Base-by-base conservation (phyloP, 2,888 invertebrate species). In the Lithosia quadra region DNA sequence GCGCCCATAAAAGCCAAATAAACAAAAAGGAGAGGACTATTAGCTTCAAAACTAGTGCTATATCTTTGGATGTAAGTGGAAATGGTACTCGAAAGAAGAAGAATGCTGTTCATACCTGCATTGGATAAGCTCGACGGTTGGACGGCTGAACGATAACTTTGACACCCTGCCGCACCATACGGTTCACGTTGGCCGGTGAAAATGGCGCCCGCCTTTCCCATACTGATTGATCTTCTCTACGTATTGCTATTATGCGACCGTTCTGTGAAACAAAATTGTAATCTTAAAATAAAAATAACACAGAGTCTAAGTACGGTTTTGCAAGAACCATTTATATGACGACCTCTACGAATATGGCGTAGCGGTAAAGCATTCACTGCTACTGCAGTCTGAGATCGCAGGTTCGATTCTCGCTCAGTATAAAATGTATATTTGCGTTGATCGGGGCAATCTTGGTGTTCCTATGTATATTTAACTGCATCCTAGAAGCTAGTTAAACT, bases 131-230 rank as follows among this genome's bases (percentile, higher is more conserved):
- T 63, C 99, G 95, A 75, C 99, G 95, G 90, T 99, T 99, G 69
- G 99, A 99, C 0, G 99, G 99, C 88, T 99, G 99, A 0, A 99
- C 99, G 63, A 99, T 97, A 63, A 99, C 99, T 90, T 98, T 98
- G 58, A 99, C 97, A 4, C 99, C 99, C 80, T 97, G 96, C 77
- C 97, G 96, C 28, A 98, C 98, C 79, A 99, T 94, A 77, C 97
- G 97, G 81, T 97, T 97, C 10, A 99, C 99, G 87, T 99, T 99
- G 33, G 96, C 91, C 0, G 99, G 99, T 0, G 99, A 97, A 76
- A 99, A 97, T 0, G 99, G 99, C 0, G 99, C 99, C 72, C 99
- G 95, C 74, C 99, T 94, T 90, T 99, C 99, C 99, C 99, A 99
- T 87, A 99, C 98, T 82, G 98, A 98, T 89, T 99, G 98, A 91